Conservation (phyloP, 2,888 invertebrate species). For the Atrina japonica region DNA sequence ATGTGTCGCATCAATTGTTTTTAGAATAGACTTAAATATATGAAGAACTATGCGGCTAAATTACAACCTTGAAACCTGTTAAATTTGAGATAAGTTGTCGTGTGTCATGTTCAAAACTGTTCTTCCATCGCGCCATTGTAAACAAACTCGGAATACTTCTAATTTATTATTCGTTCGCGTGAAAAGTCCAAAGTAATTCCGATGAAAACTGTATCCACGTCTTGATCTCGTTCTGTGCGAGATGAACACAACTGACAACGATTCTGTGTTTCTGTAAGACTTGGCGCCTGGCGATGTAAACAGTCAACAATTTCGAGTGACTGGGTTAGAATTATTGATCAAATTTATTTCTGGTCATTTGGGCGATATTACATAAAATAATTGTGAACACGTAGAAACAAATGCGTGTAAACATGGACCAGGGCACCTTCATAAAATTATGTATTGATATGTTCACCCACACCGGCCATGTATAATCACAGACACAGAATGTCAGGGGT, state of each 20-base stretch:
- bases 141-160: background rate
- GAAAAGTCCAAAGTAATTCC: conserved; percentile 3
- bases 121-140: conserved; percentile 57
- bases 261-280: conserved; percentile 8
- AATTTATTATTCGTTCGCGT: background rate
- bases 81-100: conserved; percentile 57
- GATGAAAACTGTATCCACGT: background rate
- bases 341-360: background rate
- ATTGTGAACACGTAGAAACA: background rate
- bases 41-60: too few relatives aligned
- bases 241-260: conserved; percentile 17
- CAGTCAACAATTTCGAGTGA: background rate
- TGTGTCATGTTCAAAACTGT: conserved; percentile 53
- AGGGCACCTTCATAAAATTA: background rate
- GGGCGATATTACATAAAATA: background rate
- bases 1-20: too few relatives aligned
- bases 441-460: conserved; percentile 2
- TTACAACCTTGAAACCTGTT: conserved; percentile 65
- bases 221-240: background rate
- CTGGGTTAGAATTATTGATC: background rate
- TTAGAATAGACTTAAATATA: too few relatives aligned
- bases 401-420: background rate
- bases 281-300: conserved; percentile 30
- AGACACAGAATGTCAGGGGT: too few relatives aligned
- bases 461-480: too few relatives aligned